phyloP scores from a whole-genome alignment of 2,888 invertebrate genomes.

The Amblyteles armatorius region DNA sequence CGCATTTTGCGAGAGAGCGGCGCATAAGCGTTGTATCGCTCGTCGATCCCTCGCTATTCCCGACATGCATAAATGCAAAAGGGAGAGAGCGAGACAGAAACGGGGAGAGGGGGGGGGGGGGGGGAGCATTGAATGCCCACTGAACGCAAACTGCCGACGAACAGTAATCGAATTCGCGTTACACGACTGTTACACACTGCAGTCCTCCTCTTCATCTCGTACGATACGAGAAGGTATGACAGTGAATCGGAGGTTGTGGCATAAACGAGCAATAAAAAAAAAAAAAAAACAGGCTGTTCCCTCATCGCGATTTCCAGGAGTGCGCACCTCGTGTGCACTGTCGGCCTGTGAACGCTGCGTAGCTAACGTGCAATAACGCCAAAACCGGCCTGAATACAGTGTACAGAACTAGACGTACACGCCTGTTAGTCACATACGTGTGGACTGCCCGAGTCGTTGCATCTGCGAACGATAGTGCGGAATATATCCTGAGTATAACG shows the following conservation, averaged over 20 bases:
- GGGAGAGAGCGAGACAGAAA: slow-evolving; percentile 27
- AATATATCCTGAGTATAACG: slow-evolving; percentile 60
- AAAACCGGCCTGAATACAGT: slow-evolving; percentile 47
- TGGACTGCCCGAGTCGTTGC: slow-evolving; percentile 40
- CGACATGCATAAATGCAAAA: slow-evolving; percentile 66
- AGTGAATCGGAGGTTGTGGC: not conserved
- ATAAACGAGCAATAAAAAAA: slow-evolving; percentile 32
- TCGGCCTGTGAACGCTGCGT: not conserved
- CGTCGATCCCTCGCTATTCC: slow-evolving; percentile 47
- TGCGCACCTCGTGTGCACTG: not conserved
- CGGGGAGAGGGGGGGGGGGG: slow-evolving; percentile 13
- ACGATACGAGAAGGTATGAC: slow-evolving; percentile 34
- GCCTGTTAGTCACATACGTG: not conserved
- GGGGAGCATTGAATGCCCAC: slow-evolving; percentile 47
- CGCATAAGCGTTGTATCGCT: slow-evolving; percentile 20
- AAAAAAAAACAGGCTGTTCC: slow-evolving; percentile 42
- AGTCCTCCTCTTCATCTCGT: slow-evolving; percentile 55
- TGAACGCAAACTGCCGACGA: slow-evolving; percentile 61
- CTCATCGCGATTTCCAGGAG: slow-evolving; percentile 54
- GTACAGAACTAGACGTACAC: not conserved
- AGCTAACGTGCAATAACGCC: slow-evolving; percentile 69
- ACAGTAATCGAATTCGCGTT: slow-evolving; percentile 66
- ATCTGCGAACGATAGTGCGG: slow-evolving; percentile 38
- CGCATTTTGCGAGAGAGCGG: slow-evolving; percentile 49
- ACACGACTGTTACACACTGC: slow-evolving; percentile 60